phyloP scores from a whole-genome alignment of 2,113 vertebrate species.

The Chionodraco myersi region DNA sequence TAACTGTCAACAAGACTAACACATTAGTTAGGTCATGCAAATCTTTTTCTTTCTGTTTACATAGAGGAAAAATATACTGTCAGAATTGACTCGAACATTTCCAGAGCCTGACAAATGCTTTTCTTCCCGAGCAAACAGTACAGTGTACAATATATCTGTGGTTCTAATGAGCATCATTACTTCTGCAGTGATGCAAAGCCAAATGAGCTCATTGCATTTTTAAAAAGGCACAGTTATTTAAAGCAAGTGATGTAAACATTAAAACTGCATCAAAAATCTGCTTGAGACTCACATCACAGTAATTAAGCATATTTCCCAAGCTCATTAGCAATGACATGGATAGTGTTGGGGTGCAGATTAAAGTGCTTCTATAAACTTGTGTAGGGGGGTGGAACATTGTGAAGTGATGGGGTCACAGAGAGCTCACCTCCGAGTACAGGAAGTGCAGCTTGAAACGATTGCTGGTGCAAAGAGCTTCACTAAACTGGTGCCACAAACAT shows the following conservation, averaged over 20 bases:
- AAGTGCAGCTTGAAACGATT: slow-evolving; percentile 51
- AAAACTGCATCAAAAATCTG: slow-evolving; percentile 75
- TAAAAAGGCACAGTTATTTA: slow-evolving; percentile 79
- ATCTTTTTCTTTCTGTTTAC: slow-evolving; percentile 7
- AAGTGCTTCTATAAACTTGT: slow-evolving; percentile 42
- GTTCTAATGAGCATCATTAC: slow-evolving; percentile 80
- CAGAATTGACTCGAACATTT: slow-evolving; percentile 52
- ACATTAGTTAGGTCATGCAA: background rate
- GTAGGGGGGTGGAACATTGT: background rate
- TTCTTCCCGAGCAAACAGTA: slow-evolving; percentile 46
- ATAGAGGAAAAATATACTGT: slow-evolving; percentile 26
- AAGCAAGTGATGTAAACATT: slow-evolving; percentile 75
- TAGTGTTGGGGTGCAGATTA: slow-evolving; percentile 44
- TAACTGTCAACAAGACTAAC: background rate
- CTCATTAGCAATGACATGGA: slow-evolving; percentile 69
- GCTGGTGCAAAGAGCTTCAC: slow-evolving; percentile 30
- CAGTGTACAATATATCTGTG: slow-evolving; percentile 70
- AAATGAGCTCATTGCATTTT: slow-evolving; percentile 79
- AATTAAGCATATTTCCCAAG: slow-evolving; percentile 74
- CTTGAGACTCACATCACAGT: slow-evolving; percentile 70
- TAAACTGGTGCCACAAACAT: slow-evolving; percentile 35
- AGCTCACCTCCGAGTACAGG: slow-evolving; percentile 21
- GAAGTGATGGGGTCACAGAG: slow-evolving; percentile 39
- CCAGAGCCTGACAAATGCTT: slow-evolving; percentile 34
- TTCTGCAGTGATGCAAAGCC: slow-evolving; percentile 69